Evolutionary conservation across 2,113 vertebrate species (phyloP).

Genomic region (Nannospalax galili): DNA sequence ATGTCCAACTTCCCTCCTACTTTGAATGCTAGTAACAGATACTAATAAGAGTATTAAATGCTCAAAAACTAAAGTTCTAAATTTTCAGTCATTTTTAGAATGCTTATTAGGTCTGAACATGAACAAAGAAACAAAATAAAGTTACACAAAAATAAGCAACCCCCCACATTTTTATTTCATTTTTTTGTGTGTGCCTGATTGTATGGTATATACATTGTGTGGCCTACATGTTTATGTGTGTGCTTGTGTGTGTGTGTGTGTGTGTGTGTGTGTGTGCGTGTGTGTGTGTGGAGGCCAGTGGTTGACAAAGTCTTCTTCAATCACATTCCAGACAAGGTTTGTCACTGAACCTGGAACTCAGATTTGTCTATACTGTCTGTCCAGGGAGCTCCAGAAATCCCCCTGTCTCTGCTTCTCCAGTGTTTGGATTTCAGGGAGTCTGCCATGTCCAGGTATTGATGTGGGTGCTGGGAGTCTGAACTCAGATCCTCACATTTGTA

Average conservation of each 20-base stretch:
- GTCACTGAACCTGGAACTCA: background rate
- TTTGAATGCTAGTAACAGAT: background rate
- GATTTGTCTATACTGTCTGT: background rate
- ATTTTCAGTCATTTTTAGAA: background rate
- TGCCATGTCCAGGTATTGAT: background rate
- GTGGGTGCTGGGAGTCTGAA: no score
- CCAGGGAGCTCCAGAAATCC: background rate
- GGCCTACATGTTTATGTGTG: background rate
- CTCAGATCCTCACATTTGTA: background rate
- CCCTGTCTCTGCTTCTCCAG: background rate
- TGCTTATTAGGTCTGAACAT: background rate
- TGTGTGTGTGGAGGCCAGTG: background rate
- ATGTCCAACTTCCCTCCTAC: background rate
- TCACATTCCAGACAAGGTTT: background rate
- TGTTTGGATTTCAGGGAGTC: background rate
- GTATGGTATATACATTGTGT: no score
- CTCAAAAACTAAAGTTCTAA: background rate
- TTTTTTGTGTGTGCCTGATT: background rate
- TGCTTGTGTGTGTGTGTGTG: background rate
- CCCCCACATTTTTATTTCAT: background rate
- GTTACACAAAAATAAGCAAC: background rate
- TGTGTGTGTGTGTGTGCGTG: background rate
- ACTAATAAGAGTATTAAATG: background rate
- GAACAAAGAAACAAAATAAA: slow-evolving; percentile 5
- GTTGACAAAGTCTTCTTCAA: background rate